These are phyloP conservation scores for Dinocampus coccinellae DNA, from an alignment of 2,888 invertebrate species.

Conservation along the genomic window DNA sequence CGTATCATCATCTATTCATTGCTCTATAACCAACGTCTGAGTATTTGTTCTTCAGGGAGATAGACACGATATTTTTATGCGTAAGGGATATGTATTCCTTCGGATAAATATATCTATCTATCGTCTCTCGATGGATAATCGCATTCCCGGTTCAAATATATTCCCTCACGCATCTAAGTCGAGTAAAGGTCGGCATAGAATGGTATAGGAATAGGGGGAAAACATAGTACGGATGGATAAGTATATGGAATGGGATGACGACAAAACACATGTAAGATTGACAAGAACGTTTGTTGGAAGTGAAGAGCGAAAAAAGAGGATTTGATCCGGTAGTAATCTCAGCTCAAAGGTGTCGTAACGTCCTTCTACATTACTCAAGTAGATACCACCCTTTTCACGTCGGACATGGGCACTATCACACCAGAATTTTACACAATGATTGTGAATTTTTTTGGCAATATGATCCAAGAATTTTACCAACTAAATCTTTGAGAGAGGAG, in stretches of 20 bases:
- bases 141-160: constrained; percentile 65
- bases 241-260: background rate
- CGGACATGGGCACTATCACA: constrained; percentile 35
- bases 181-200: constrained; percentile 36
- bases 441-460: background rate
- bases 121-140: constrained; percentile 52
- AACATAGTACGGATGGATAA: constrained; percentile 1
- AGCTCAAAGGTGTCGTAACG: constrained; percentile 59
- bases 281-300: background rate
- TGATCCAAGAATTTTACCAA: background rate
- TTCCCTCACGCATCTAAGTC: constrained; percentile 49
- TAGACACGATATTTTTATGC: constrained; percentile 41
- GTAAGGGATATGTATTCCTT: constrained; percentile 60
- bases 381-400: constrained; percentile 36
- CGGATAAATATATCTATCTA: constrained; percentile 64
- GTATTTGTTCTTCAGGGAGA: background rate
- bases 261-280: constrained; percentile 40
- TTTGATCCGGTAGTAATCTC: constrained; percentile 63
- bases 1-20: background rate
- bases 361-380: constrained; percentile 38
- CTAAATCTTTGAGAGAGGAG: background rate
- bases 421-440: background rate
- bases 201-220: constrained; percentile 8
- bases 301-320: constrained; percentile 60
- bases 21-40: background rate